Conservation (phyloP, 2,888 invertebrate genomes). For the Acrobasis consociella region DNA sequence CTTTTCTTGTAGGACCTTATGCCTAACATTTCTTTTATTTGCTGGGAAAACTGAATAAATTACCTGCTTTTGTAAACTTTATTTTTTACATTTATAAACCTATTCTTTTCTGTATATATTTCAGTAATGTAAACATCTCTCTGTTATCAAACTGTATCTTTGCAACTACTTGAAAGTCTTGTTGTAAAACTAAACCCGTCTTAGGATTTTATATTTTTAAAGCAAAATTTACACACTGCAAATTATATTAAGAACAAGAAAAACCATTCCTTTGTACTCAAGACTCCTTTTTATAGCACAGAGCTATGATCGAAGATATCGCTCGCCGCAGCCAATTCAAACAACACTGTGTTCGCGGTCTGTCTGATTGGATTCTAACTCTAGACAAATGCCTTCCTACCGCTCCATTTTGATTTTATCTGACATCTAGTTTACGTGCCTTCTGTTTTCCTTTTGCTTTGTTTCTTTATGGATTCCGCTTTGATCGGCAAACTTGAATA, state of each 20-base stretch:
- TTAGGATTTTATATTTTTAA: too few relatives aligned
- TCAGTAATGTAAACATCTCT: too few relatives aligned
- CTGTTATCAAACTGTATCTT: too few relatives aligned
- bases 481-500: slow-evolving; percentile 20
- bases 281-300: background rate
- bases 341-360: slow-evolving; percentile 19
- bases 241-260: slow-evolving; percentile 4
- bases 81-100: too few relatives aligned
- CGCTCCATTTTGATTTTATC: slow-evolving; percentile 32
- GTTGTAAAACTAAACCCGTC: too few relatives aligned
- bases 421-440: slow-evolving; percentile 22
- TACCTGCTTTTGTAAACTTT: too few relatives aligned
- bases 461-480: slow-evolving; percentile 19
- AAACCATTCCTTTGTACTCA: background rate
- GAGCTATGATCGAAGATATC: slow-evolving; percentile 17
- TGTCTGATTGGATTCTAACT: slow-evolving; percentile 32
- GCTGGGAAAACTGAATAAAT: too few relatives aligned
- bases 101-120: too few relatives aligned
- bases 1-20: too few relatives aligned
- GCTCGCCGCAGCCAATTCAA: slow-evolving; percentile 15
- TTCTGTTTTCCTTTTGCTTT: slow-evolving; percentile 21
- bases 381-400: slow-evolving; percentile 31
- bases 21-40: too few relatives aligned
- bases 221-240: too few relatives aligned
- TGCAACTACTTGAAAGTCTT: too few relatives aligned